phyloP scores from a whole-genome alignment of 1,140 invertebrate species.

The Matsumurasca onukii region DNA sequence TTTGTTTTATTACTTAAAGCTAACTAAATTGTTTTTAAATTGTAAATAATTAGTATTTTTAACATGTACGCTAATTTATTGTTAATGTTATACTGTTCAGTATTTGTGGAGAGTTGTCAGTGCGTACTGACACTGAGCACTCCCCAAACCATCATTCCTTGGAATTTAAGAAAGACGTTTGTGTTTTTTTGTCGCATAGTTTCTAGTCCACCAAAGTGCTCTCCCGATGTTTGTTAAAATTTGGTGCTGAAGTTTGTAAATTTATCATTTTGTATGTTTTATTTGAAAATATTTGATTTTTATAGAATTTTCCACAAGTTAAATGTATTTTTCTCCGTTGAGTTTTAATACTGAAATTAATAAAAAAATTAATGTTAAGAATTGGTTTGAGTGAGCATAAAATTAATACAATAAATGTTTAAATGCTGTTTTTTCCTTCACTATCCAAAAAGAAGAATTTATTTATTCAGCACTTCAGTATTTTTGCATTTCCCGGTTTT shows the following conservation, averaged over 20 bases:
- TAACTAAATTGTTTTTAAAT: not conserved
- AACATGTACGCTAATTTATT: slow-evolving; percentile 13
- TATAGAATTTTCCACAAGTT: too few species aligned
- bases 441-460: too few species aligned
- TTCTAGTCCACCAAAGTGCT: slow-evolving; percentile 2
- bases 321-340: too few species aligned
- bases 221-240: slow-evolving; percentile 9
- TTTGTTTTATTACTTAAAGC: slow-evolving; percentile 25
- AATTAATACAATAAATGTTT: too few species aligned
- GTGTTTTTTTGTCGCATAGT: slow-evolving; percentile 6
- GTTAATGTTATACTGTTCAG: slow-evolving; percentile 20
- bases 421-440: too few species aligned
- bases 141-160: slow-evolving; percentile 16
- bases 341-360: too few species aligned
- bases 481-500: too few species aligned
- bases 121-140: too few species aligned
- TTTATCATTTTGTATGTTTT: not conserved
- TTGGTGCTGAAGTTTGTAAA: not conserved
- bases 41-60: slow-evolving; percentile 26
- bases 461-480: too few species aligned
- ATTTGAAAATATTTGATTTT: too few species aligned
- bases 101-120: slow-evolving; percentile 14
- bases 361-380: too few species aligned
- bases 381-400: too few species aligned
- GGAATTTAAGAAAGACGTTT: slow-evolving; percentile 22